These are phyloP conservation scores for Sycobia sp. DNA, from an alignment of 1,140 invertebrate species.

Conservation along the genomic window DNA sequence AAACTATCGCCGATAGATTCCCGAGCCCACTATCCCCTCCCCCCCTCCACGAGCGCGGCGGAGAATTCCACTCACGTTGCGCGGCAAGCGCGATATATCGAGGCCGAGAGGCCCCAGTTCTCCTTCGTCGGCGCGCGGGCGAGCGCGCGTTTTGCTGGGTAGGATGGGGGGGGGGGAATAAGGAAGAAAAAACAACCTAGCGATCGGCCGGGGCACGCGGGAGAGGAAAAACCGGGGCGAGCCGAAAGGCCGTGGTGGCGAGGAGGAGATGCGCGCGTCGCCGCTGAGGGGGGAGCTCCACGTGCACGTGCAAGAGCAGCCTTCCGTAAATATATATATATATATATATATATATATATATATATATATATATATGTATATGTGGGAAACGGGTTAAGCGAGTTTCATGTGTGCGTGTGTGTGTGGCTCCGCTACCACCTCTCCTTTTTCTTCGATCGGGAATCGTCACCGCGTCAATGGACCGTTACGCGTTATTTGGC, in stretches of 20 bases:
- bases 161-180: too few species aligned
- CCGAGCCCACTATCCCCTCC: too few species aligned
- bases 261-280: background rate
- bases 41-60: too few species aligned
- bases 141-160: background rate
- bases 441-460: conserved; percentile 10
- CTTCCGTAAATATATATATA: too few species aligned
- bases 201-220: background rate
- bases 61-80: conserved; percentile 6
- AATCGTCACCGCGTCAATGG: conserved; percentile 38
- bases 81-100: too few species aligned
- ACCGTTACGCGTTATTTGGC: conserved; percentile 52
- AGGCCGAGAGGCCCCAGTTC: background rate
- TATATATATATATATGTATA: too few species aligned
- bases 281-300: too few species aligned
- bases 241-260: background rate
- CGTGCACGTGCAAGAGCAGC: too few species aligned
- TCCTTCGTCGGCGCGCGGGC: background rate
- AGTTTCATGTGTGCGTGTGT: conserved; percentile 2
- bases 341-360: too few species aligned
- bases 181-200: background rate
- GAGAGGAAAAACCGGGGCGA: background rate
- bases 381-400: conserved; percentile 18
- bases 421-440: background rate
- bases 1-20: too few species aligned